These are phyloP conservation scores for Pterocles burchelli DNA, from an alignment of 2,113 vertebrate species.

Conservation along the genomic window DNA sequence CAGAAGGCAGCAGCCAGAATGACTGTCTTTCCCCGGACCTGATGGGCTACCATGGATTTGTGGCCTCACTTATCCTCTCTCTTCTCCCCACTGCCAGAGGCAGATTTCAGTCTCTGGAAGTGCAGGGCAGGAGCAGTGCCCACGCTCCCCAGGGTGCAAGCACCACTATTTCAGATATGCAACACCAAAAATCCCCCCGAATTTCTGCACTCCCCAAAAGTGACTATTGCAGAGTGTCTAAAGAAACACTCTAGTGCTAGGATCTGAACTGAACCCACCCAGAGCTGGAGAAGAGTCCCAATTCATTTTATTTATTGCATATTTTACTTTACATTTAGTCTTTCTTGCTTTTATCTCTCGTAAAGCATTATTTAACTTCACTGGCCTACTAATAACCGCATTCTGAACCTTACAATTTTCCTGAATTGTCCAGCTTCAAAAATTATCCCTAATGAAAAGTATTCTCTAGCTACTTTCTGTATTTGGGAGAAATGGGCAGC, in stretches of 20 bases:
- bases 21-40: background rate
- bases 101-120: background rate
- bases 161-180: background rate
- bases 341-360: background rate
- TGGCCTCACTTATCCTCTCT: background rate
- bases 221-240: background rate
- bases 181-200: background rate
- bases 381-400: background rate
- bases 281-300: background rate
- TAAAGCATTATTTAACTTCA: background rate
- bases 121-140: background rate
- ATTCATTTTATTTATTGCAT: background rate
- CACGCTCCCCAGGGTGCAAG: background rate
- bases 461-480: background rate
- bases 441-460: background rate
- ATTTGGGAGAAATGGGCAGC: background rate
- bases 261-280: background rate
- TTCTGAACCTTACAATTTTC: background rate
- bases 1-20: background rate
- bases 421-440: background rate
- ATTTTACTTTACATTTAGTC: background rate
- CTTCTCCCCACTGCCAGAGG: background rate
- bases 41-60: background rate
- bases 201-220: background rate
- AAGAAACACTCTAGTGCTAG: background rate